phyloP scores from a whole-genome alignment of 2,888 invertebrate genomes.

The Romanomermis culicivorax region DNA sequence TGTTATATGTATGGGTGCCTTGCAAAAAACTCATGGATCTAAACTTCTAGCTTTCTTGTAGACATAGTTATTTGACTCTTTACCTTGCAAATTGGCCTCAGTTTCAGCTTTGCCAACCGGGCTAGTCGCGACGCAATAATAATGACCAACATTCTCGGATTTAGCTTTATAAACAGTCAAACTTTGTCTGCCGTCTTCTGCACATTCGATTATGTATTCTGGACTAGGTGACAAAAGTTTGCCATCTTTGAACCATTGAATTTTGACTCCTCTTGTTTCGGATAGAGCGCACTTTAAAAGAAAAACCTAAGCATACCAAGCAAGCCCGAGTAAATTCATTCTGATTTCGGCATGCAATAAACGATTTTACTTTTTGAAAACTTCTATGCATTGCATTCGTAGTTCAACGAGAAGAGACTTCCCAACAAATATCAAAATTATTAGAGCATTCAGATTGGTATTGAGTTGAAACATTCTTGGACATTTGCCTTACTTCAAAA shows the following conservation, averaged over 20 bases:
- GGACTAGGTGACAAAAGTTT: constrained; percentile 41
- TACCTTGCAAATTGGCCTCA: constrained; percentile 7
- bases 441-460: too few relatives aligned
- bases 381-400: too few relatives aligned
- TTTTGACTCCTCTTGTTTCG: not conserved
- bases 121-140: constrained; percentile 20
- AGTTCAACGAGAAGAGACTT: too few relatives aligned
- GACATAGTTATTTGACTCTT: too few relatives aligned
- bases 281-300: not conserved
- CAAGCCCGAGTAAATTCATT: too few relatives aligned
- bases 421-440: too few relatives aligned
- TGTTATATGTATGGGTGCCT: too few relatives aligned
- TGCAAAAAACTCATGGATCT: too few relatives aligned
- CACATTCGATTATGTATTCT: constrained; percentile 6
- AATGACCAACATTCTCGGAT: constrained; percentile 21
- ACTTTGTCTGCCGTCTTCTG: constrained; percentile 8
- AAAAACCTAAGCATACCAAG: not conserved
- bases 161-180: constrained; percentile 6
- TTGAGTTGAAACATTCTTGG: too few relatives aligned
- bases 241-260: constrained; percentile 48
- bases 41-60: too few relatives aligned
- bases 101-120: constrained; percentile 15
- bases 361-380: too few relatives aligned
- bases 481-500: constrained; percentile 1
- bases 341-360: too few relatives aligned